Percentiles rank a stretch among this genome's conserved stretches.
phyloP scores from a whole-genome alignment of 2,888 invertebrate species.

The Cybosia mesomella region DNA sequence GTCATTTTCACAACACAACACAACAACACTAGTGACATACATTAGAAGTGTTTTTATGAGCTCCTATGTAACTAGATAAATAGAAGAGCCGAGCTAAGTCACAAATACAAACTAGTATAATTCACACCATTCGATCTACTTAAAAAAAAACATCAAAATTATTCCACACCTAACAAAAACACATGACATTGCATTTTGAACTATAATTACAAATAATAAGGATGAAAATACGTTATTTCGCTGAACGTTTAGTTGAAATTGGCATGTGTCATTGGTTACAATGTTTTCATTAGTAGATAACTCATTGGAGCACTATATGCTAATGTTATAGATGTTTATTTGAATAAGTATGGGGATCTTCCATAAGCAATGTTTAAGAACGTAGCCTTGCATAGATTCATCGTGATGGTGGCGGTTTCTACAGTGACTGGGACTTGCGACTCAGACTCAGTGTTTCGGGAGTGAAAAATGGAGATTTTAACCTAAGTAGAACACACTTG shows the following conservation, averaged over 20 bases:
- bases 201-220: slow-evolving; percentile 13
- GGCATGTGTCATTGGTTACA: slow-evolving; percentile 56
- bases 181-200: slow-evolving; percentile 16
- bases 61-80: too few relatives aligned
- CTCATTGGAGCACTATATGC: slow-evolving; percentile 67
- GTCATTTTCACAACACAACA: too few relatives aligned
- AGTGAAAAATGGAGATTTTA: too few relatives aligned
- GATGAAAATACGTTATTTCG: slow-evolving; percentile 4
- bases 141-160: background rate
- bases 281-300: slow-evolving; percentile 59
- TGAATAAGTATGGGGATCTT: slow-evolving; percentile 31
- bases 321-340: slow-evolving; percentile 62
- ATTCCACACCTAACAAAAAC: background rate
- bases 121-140: background rate
- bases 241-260: slow-evolving; percentile 39
- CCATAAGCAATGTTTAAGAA: slow-evolving; percentile 34
- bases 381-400: background rate
- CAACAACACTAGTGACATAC: too few relatives aligned
- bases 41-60: too few relatives aligned
- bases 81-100: background rate
- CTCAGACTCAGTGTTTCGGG: too few relatives aligned
- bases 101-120: background rate
- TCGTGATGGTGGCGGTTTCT: too few relatives aligned
- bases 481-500: too few relatives aligned
- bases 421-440: too few relatives aligned